Evolutionary conservation across 2,113 vertebrate genomes (phyloP).

Genomic region (Odocoileus hemionus): DNA sequence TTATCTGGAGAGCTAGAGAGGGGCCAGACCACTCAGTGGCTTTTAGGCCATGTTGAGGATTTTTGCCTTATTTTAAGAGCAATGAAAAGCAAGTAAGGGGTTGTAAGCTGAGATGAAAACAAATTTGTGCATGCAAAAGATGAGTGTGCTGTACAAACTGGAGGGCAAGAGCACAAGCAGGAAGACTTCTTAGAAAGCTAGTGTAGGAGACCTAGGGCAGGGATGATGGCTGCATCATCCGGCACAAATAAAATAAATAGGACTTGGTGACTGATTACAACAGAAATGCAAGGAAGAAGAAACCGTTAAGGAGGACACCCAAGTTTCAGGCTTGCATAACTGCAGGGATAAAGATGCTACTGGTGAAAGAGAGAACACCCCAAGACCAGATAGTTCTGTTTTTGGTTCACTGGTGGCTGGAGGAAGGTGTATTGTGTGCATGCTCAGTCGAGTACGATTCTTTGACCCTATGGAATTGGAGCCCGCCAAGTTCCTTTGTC

Average conservation of each 20-base stretch:
- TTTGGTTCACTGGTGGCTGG: neutral
- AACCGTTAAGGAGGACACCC: neutral
- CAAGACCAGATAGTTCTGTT: neutral
- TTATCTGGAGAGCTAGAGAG: neutral
- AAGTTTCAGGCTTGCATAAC: neutral
- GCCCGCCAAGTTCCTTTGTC: neutral
- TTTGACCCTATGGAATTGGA: neutral
- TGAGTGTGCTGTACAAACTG: neutral
- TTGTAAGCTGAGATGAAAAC: neutral
- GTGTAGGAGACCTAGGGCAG: neutral
- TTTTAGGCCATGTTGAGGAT: neutral
- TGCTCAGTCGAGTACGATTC: neutral
- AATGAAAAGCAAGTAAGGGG: neutral
- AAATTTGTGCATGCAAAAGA: neutral
- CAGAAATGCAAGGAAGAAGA: neutral
- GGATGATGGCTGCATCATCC: neutral
- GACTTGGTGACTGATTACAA: neutral
- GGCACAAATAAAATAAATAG: neutral
- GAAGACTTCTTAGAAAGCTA: neutral
- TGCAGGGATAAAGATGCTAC: neutral
- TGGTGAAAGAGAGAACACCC: neutral
- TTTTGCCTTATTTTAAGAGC: neutral
- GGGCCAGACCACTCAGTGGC: neutral
- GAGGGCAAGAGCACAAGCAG: neutral
- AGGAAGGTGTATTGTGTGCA: neutral